A percentile compares a stretch with the other conserved stretches of the same genome.
These are phyloP conservation scores for Micromesistius poutassou DNA, from an alignment of 2,797 vertebrate genomes.

Conservation along the genomic window DNA sequence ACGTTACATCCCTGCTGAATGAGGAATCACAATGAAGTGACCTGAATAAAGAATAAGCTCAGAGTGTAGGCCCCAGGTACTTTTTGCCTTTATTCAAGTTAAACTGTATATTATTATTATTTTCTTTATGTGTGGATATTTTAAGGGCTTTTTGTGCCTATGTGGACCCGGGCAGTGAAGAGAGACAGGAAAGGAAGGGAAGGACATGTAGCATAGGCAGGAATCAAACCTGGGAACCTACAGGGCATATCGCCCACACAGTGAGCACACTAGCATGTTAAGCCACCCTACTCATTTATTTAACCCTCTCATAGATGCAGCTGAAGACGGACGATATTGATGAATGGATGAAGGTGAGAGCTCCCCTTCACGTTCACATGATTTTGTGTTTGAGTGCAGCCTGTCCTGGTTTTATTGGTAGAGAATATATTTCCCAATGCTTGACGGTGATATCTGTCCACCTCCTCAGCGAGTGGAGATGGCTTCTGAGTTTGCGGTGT, in stretches of 20 bases:
- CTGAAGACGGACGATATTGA: conserved; percentile 65
- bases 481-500: conserved; percentile 77
- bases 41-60: conserved; percentile 17
- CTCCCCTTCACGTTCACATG: not conserved
- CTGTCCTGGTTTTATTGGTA: conserved; percentile 3
- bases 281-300: too few species aligned
- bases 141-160: too few species aligned
- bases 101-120: too few species aligned
- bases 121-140: not conserved
- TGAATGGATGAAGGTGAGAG: conserved; percentile 76
- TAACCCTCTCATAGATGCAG: conserved; percentile 50
- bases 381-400: conserved; percentile 7
- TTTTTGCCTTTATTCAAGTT: conserved; percentile 9
- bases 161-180: too few species aligned
- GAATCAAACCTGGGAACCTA: too few species aligned
- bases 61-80: conserved; percentile 10
- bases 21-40: conserved; percentile 13
- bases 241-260: too few species aligned
- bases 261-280: too few species aligned
- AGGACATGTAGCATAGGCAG: too few species aligned
- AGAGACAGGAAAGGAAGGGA: too few species aligned
- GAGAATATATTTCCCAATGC: not conserved
- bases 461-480: conserved; percentile 73
- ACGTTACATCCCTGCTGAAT: conserved; percentile 8
- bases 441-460: not conserved